These are phyloP conservation scores for Perccottus glenii DNA, from an alignment of 2,113 vertebrate genomes.

Conservation along the genomic window DNA sequence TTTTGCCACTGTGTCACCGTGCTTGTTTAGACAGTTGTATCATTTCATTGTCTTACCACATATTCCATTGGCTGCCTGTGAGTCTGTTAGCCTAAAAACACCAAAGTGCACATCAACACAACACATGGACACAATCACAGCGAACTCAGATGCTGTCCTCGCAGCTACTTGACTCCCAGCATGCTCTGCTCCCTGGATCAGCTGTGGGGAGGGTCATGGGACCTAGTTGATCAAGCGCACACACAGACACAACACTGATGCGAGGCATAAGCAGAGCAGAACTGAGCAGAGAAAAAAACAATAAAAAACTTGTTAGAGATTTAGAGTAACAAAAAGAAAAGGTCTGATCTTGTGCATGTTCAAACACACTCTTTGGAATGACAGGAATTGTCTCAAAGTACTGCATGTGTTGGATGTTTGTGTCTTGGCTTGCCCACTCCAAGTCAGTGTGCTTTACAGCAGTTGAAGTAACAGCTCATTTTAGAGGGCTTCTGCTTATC, in stretches of 20 bases:
- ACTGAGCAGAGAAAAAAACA: slow-evolving; percentile 15
- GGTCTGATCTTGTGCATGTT: slow-evolving; percentile 52
- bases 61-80: slow-evolving; percentile 76
- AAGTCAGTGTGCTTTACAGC: slow-evolving; percentile 12
- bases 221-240: slow-evolving; percentile 40
- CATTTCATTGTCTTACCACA: slow-evolving; percentile 76
- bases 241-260: slow-evolving; percentile 21
- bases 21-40: slow-evolving; percentile 28
- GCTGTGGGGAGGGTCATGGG: slow-evolving; percentile 59
- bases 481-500: slow-evolving; percentile 28
- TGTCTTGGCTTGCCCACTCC: slow-evolving; percentile 61
- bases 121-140: slow-evolving; percentile 47
- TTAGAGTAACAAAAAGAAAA: slow-evolving; percentile 12
- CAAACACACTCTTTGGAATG: slow-evolving; percentile 76
- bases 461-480: slow-evolving; percentile 7
- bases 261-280: slow-evolving; percentile 1
- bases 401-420: slow-evolving; percentile 44
- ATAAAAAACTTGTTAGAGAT: slow-evolving; percentile 7
- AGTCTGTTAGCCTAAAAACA: slow-evolving; percentile 77
- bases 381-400: slow-evolving; percentile 70
- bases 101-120: slow-evolving; percentile 75
- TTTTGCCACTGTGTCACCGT: slow-evolving; percentile 36
- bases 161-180: slow-evolving; percentile 56
- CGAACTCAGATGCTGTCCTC: slow-evolving; percentile 16
- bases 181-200: slow-evolving; percentile 67